Evolutionary conservation across 1,140 invertebrate species (phyloP).

Genomic region (Brevipalpus yothersi): DNA sequence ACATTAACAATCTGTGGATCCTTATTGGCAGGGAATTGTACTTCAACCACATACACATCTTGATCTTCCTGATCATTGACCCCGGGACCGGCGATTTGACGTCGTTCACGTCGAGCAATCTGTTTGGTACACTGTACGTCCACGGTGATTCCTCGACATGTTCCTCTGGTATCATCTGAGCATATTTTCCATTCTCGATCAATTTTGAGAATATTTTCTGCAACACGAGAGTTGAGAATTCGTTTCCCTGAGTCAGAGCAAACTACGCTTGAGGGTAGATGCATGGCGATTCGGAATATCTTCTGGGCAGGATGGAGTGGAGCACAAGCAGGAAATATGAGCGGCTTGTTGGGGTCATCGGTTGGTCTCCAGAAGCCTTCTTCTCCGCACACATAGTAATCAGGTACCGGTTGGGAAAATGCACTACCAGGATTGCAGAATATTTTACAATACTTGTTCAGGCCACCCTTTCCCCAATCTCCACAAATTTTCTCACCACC

Average conservation of each 20-base stretch:
- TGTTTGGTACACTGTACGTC: slow-evolving; percentile 47
- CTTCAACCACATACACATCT: slow-evolving; percentile 53
- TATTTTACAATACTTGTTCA: slow-evolving; percentile 40
- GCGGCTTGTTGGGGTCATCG: slow-evolving; percentile 36
- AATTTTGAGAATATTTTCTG: slow-evolving; percentile 57
- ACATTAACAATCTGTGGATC: slow-evolving; percentile 56
- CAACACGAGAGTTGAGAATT: slow-evolving; percentile 60
- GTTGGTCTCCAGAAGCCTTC: slow-evolving; percentile 80
- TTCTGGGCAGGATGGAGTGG: slow-evolving; percentile 48
- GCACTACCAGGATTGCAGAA: slow-evolving; percentile 51
- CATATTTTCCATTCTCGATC: slow-evolving; percentile 85
- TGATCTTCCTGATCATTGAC: slow-evolving; percentile 22
- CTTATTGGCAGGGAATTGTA: slow-evolving; percentile 68
- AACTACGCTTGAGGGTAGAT: slow-evolving; percentile 72
- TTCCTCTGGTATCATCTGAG: slow-evolving; percentile 37
- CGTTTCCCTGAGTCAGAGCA: slow-evolving; percentile 81
- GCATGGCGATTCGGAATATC: slow-evolving; percentile 72
- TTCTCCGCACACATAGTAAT: slow-evolving; percentile 84
- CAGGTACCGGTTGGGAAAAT: slow-evolving; percentile 69
- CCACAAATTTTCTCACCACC: slow-evolving; percentile 71
- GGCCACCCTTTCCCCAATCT: slow-evolving; percentile 73
- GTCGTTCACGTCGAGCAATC: slow-evolving; percentile 17
- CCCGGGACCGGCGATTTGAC: slow-evolving; percentile 22
- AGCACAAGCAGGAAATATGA: slow-evolving; percentile 72
- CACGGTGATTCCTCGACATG: slow-evolving; percentile 58